Percentiles rank a stretch among this genome's conserved stretches.
phyloP scores from a whole-genome alignment of 1,140 invertebrate genomes.

The Drosophila sp. region DNA sequence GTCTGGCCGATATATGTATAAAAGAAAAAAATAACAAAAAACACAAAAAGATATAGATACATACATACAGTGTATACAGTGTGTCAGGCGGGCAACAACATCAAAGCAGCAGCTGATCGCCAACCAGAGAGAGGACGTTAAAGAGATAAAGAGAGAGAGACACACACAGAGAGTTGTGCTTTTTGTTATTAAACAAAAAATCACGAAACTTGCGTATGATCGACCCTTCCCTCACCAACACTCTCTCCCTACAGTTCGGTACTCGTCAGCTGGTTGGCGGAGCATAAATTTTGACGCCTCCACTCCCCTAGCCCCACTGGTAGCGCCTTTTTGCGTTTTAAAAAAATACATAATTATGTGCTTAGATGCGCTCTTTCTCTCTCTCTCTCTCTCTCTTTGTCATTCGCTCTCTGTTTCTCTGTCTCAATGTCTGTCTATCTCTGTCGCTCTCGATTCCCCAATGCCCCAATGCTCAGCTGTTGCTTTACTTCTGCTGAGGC shows the following conservation, averaged over 20 bases:
- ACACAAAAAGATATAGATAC: not conserved
- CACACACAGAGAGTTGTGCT: constrained; percentile 20
- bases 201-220: constrained; percentile 72
- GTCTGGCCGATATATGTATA: constrained; percentile 60
- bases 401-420: constrained; percentile 10
- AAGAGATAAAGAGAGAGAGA: constrained; percentile 18
- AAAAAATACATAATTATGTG: constrained; percentile 81
- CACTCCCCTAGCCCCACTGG: constrained; percentile 35
- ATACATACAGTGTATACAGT: constrained; percentile 18
- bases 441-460: not conserved
- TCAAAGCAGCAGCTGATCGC: constrained; percentile 73
- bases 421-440: constrained; percentile 6
- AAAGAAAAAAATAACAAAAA: constrained; percentile 59
- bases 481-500: constrained; percentile 42
- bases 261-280: constrained; percentile 51
- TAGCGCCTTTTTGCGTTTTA: constrained; percentile 73
- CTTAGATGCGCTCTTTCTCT: constrained; percentile 63
- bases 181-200: constrained; percentile 77
- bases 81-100: constrained; percentile 71
- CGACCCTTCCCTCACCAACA: not conserved
- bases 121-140: constrained; percentile 31
- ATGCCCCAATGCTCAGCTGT: constrained; percentile 34
- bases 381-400: constrained; percentile 24
- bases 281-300: constrained; percentile 71
- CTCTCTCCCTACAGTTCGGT: constrained; percentile 26